phyloP scores from a whole-genome alignment of 2,797 vertebrate genomes.

The Ceyx erithaca region DNA sequence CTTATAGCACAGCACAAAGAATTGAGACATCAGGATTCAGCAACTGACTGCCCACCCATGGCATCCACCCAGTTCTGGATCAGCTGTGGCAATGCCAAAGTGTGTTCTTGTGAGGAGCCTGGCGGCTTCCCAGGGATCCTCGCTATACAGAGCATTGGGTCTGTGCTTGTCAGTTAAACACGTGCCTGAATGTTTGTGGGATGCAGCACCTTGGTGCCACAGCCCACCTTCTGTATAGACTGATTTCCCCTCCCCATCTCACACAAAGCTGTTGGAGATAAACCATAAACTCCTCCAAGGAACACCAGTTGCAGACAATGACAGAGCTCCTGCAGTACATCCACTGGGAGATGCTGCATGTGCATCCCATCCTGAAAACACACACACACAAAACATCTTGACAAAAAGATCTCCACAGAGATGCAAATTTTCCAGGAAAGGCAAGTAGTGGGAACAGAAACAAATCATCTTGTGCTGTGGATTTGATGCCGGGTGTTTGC shows the following conservation, averaged over 20 bases:
- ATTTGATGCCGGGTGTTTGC: not conserved
- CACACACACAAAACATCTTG: not conserved
- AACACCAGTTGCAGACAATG: not conserved
- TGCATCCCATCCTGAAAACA: not conserved
- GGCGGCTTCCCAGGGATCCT: constrained; percentile 6
- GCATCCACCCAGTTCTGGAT: not conserved
- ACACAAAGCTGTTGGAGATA: not conserved
- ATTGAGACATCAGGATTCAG: not conserved
- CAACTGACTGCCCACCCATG: not conserved
- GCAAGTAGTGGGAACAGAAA: not conserved
- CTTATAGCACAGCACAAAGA: not conserved
- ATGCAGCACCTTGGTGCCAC: not conserved
- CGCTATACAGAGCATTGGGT: too few relatives aligned
- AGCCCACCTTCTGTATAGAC: not conserved
- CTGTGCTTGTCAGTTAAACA: too few relatives aligned
- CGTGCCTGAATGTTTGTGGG: not conserved
- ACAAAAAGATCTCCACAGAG: not conserved
- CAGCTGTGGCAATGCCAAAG: rapidly evolving
- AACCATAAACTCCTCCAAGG: not conserved
- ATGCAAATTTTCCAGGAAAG: not conserved
- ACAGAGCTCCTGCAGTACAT: not conserved
- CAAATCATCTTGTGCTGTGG: not conserved
- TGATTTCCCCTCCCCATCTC: not conserved
- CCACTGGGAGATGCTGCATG: not conserved
- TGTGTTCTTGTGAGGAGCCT: not conserved